Percentiles rank a stretch among this genome's conserved stretches.
phyloP scores from a whole-genome alignment of 2,797 vertebrate species.

The Tokudaia muenninki region DNA sequence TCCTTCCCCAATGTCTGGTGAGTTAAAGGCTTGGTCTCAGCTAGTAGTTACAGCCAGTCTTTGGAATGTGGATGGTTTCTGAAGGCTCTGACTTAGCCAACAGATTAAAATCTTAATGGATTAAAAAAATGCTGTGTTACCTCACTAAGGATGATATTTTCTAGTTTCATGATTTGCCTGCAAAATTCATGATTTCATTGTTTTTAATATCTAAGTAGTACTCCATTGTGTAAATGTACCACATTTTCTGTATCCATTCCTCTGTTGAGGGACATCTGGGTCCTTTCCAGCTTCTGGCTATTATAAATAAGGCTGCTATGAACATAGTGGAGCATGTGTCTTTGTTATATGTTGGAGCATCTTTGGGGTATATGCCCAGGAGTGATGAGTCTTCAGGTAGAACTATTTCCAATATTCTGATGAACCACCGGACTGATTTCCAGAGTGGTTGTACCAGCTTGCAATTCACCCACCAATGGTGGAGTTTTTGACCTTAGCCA shows the following conservation, averaged over 20 bases:
- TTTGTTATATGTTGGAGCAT: neutral
- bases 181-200: neutral
- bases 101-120: neutral
- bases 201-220: neutral
- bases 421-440: neutral
- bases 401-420: neutral
- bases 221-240: neutral
- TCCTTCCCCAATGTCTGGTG: neutral
- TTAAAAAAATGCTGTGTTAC: neutral
- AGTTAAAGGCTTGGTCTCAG: neutral
- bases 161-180: neutral
- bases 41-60: neutral
- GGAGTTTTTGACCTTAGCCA: neutral
- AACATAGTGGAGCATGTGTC: neutral
- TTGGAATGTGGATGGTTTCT: neutral
- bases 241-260: neutral
- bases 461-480: neutral
- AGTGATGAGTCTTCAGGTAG: neutral
- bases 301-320: neutral
- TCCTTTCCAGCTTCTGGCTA: neutral
- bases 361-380: neutral
- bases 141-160: neutral
- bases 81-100: neutral
- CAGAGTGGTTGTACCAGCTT: neutral
- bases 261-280: neutral